Base-by-base conservation (phyloP, 2,113 vertebrate genomes). In the Cricetomys ansorgei region DNA sequence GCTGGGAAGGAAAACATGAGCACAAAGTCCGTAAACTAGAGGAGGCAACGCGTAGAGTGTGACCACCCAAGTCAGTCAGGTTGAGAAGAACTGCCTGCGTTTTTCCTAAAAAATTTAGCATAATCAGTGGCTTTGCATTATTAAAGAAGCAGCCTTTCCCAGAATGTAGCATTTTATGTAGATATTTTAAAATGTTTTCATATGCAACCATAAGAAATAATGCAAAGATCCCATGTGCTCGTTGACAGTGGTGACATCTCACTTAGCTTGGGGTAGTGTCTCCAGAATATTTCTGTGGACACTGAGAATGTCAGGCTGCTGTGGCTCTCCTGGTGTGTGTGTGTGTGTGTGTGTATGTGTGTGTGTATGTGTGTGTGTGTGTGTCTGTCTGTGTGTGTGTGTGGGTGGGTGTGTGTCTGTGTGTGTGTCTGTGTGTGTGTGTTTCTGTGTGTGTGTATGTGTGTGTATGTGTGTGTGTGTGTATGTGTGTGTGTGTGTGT, bases 21-120 rank as follows among this genome's bases (percentile, higher is more conserved):
- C 21, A 10, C 1, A 2, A 2, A 25, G 17, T 25, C 7, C 3
- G 8, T 0, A 0, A 0, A 1, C 7, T 17, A 37, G 23, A 45
- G 65, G 40, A 17, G 3, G 15, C 48, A 12, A 0, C 25, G 40
- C 23, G 3, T 7, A 12, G 73, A 2, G 13, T 7, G 21, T 23
- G 88, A 84, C 11, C 64, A 21, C 48, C 40, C 21, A 0, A 72
- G 7, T 16, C 11, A 75, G 31, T 27, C 40, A 19, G 10, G 7
- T 53, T 43, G 23, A 48, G 15, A 37, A 50, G 83, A 64, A 23
- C 48, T 1, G 8, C 7, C 16, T 72, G 16, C 3, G 25, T 59
- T 48, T n/a, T 59, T 5, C 53, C 31, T 12, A 2, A 5, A 21
- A 50, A 16, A 13, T 79, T 53, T 59, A 73, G 45, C 40, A 40